Conservation (phyloP, 2,113 vertebrate genomes). For the Recurvirostra avosetta region DNA sequence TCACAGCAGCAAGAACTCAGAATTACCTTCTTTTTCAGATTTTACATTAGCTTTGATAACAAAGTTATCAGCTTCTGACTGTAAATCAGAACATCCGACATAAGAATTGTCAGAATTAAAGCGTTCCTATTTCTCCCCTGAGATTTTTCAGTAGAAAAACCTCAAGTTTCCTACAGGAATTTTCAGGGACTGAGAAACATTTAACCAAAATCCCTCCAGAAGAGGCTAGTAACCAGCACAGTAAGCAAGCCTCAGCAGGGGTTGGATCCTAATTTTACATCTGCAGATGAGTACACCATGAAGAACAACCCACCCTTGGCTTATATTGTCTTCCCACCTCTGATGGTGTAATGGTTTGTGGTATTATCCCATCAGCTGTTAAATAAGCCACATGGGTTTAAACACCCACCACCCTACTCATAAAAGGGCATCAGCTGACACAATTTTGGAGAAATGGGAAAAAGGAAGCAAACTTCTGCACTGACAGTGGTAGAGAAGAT, state of each 20-base stretch:
- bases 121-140: rapidly evolving
- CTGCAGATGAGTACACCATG: background rate
- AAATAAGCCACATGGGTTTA: background rate
- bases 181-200: background rate
- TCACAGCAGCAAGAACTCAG: background rate
- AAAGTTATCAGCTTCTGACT: background rate
- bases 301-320: background rate
- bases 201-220: background rate
- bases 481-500: no score
- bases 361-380: background rate
- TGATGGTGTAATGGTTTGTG: background rate
- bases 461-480: background rate
- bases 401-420: background rate
- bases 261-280: background rate
- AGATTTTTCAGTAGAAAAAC: background rate
- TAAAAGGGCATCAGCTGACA: background rate
- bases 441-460: background rate
- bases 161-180: background rate
- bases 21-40: background rate
- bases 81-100: background rate
- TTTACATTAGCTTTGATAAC: background rate
- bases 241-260: background rate
- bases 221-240: background rate
- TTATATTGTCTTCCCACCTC: background rate
- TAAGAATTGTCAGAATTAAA: background rate